Conservation (phyloP, 2,888 invertebrate species). For the Tipula helvola region DNA sequence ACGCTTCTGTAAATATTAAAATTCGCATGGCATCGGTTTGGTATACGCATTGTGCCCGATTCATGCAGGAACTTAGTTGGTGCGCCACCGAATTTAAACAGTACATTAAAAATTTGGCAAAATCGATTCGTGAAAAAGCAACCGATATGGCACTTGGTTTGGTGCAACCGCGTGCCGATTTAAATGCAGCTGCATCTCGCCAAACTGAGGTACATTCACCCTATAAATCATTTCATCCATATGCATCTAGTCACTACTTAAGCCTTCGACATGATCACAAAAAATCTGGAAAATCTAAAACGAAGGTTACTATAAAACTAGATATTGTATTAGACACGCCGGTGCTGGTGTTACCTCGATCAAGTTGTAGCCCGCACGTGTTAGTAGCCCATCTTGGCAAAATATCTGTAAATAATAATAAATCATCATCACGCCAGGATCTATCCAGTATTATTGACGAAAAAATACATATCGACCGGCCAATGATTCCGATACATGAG, state of each 20-base stretch:
- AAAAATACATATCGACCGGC: conserved; percentile 13
- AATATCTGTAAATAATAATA: conserved; percentile 49
- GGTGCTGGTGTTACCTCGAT: conserved; percentile 75
- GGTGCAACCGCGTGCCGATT: conserved; percentile 49
- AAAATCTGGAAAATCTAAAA: not conserved
- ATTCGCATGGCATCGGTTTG: conserved; percentile 76
- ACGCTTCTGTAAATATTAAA: conserved; percentile 26
- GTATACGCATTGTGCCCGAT: conserved; percentile 83
- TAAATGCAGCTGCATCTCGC: not conserved
- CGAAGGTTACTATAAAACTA: conserved; percentile 34
- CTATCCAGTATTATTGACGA: not conserved
- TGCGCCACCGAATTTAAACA: conserved; percentile 86
- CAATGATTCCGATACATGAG: conserved; percentile 19
- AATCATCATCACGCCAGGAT: conserved; percentile 19
- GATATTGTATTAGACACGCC: conserved; percentile 81
- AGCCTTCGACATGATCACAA: not conserved
- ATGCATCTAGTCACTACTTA: not conserved
- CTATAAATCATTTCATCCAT: not conserved
- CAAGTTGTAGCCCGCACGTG: conserved; percentile 64
- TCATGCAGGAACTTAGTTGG: conserved; percentile 72
- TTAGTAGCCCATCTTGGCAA: conserved; percentile 87
- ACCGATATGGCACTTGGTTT: conserved; percentile 88
- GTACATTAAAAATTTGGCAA: conserved; percentile 60
- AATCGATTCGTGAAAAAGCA: conserved; percentile 79
- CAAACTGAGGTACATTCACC: not conserved